Conservation (phyloP, 23 tunicate genomes). For the Trididemnum miniatum region DNA sequence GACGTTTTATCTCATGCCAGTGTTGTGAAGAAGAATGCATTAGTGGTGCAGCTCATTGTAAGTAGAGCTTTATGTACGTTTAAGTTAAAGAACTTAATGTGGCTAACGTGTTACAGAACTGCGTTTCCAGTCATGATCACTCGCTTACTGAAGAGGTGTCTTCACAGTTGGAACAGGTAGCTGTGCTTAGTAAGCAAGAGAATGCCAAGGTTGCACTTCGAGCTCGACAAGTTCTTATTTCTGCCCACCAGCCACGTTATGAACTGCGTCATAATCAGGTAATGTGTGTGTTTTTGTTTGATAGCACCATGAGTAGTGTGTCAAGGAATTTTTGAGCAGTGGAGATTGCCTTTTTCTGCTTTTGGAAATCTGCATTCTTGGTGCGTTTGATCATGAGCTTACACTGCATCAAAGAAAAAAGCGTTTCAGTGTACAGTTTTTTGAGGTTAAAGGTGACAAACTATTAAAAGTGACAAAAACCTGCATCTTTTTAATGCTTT, state of each 20-base stretch:
- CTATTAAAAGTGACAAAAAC: too few relatives aligned
- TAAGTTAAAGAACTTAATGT: conserved; percentile 69
- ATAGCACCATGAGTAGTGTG: too few relatives aligned
- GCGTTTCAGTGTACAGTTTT: too few relatives aligned
- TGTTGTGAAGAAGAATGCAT: conserved; percentile 63
- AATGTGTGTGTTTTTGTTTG: too few relatives aligned
- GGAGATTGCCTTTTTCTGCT: too few relatives aligned
- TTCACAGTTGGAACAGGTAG: conserved; percentile 61
- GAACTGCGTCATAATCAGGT: conserved; percentile 97
- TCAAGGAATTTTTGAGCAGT: too few relatives aligned
- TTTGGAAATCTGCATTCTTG: too few relatives aligned
- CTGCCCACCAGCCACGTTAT: conserved; percentile 97
- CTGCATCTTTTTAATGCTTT: too few relatives aligned
- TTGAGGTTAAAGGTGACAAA: too few relatives aligned
- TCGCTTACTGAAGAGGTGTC: conserved; percentile 59
- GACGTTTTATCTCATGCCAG: conserved; percentile 88
- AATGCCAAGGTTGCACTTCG: conserved; percentile 88
- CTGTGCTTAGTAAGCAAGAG: conserved; percentile 80
- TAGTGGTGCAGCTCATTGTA: conserved; percentile 81
- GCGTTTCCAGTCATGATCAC: conserved; percentile 62
- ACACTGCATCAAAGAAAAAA: too few relatives aligned
- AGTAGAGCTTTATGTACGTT: conserved; percentile 64
- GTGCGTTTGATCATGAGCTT: too few relatives aligned
- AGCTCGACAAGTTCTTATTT: conserved; percentile 92
- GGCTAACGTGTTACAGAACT: conserved; percentile 54